Evolutionary conservation across 2,888 invertebrate genomes (phyloP).

Genomic region (Sceliomorpha sp.): DNA sequence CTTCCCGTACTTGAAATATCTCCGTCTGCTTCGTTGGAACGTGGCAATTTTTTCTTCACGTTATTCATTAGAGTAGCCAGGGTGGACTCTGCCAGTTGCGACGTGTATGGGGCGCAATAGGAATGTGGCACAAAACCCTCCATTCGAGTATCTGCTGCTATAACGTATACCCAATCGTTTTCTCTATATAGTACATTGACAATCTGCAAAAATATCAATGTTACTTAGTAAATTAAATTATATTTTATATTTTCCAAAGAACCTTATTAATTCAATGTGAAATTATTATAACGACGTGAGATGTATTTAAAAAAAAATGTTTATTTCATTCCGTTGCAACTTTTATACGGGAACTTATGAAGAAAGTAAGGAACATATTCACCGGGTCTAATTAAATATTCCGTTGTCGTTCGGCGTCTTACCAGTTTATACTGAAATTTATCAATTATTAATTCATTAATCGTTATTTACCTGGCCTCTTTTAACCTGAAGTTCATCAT

Average conservation of each 20-base stretch:
- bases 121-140: conserved; percentile 98
- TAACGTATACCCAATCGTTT: conserved; percentile 98
- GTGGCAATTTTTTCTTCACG: conserved; percentile 92
- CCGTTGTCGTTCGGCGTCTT: too few species aligned
- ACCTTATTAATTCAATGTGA: too few species aligned
- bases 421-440: too few species aligned
- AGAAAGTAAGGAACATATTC: too few species aligned
- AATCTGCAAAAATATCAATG: conserved; percentile 83
- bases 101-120: conserved; percentile 93
- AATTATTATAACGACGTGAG: too few species aligned
- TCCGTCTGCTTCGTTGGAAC: conserved; percentile 79
- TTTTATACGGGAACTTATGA: too few species aligned
- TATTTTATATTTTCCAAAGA: too few species aligned
- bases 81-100: conserved; percentile 86
- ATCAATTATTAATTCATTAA: too few species aligned
- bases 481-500: conserved; percentile 93
- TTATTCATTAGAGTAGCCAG: conserved; percentile 83
- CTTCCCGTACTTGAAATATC: conserved; percentile 70
- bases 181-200: conserved; percentile 97
- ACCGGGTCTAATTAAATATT: too few species aligned
- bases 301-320: too few species aligned
- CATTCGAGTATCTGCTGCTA: conserved; percentile 92
- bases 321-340: too few species aligned
- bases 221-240: conserved; percentile 14
- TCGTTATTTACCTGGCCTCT: conserved; percentile 88